Percentiles rank a stretch among this genome's conserved stretches.
These are phyloP conservation scores for Harpalus rubripes DNA, from an alignment of 2,888 invertebrate genomes.

Conservation along the genomic window DNA sequence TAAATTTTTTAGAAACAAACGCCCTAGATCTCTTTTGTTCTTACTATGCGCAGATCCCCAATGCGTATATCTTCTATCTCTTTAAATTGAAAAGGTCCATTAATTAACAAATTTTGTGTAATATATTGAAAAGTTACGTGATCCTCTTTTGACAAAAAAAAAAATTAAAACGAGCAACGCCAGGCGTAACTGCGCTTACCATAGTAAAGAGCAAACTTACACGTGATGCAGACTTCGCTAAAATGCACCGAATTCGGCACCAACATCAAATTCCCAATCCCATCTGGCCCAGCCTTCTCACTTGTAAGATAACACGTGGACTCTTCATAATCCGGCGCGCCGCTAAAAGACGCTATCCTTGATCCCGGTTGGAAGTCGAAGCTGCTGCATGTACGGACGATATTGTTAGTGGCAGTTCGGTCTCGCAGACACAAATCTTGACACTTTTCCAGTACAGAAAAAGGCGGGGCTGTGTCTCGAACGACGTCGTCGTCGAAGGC, in stretches of 20 bases:
- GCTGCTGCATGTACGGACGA: conserved; percentile 91
- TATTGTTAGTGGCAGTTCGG: conserved; percentile 86
- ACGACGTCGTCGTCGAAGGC: conserved; percentile 94
- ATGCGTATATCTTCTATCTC: no score
- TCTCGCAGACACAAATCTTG: conserved; percentile 92
- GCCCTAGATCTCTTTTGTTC: no score
- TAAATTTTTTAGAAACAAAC: no score
- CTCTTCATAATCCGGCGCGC: conserved; percentile 91
- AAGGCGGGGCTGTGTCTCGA: conserved; percentile 90
- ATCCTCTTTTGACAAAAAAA: no score
- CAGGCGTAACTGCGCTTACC: no score
- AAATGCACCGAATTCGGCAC: conserved; percentile 94
- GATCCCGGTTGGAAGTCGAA: conserved; percentile 95
- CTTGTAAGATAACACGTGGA: conserved; percentile 92
- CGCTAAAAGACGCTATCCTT: conserved; percentile 89
- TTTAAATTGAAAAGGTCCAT: no score
- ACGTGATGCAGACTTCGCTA: conserved; percentile 92
- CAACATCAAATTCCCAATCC: conserved; percentile 92
- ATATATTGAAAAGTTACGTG: no score
- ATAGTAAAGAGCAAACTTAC: conserved; percentile 80
- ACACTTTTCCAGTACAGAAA: conserved; percentile 93
- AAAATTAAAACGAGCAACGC: no score
- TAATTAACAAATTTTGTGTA: no score
- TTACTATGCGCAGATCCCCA: no score
- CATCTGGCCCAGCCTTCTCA: conserved; percentile 92